A percentile compares a stretch with the other conserved stretches of the same genome.
Evolutionary conservation across 2,888 invertebrate species (phyloP).

Genomic region (Mycalesis mineus): DNA sequence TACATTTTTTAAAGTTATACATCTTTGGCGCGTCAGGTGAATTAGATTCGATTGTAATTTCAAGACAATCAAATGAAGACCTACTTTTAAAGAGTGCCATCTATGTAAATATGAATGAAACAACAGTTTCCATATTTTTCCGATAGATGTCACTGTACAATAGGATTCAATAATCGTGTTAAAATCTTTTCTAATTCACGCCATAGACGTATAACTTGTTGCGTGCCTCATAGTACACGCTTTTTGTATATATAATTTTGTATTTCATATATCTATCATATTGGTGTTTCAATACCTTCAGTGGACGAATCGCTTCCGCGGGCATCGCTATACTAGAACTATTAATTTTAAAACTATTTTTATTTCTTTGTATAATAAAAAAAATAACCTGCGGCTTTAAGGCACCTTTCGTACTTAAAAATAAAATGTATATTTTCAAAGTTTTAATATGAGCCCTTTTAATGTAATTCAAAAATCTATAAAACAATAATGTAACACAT

Average conservation of each 20-base stretch:
- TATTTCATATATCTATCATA: slow-evolving; percentile 45
- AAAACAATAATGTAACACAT: neutral
- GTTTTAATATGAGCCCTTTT: neutral
- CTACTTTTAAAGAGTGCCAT: no score
- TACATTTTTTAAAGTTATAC: no score
- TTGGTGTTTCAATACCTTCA: slow-evolving; percentile 75
- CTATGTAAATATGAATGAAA: no score
- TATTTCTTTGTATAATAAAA: slow-evolving; percentile 21
- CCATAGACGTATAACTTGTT: no score
- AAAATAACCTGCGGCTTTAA: slow-evolving; percentile 22
- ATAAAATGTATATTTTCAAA: neutral
- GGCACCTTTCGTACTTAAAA: slow-evolving; percentile 25
- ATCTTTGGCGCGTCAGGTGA: no score
- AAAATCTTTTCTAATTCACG: no score
- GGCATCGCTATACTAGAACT: slow-evolving; percentile 43
- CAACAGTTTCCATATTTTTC: no score
- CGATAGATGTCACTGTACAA: no score
- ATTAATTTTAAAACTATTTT: slow-evolving; percentile 27
- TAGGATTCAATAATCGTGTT: no score
- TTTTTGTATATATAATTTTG: slow-evolving; percentile 35
- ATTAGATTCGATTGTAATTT: no score
- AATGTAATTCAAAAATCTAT: neutral
- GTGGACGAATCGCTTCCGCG: slow-evolving; percentile 71
- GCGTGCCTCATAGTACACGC: no score
- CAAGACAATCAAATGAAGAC: no score